Evolutionary conservation across 2,113 vertebrate genomes (phyloP), one percentile per base, ranked within the genome.

Genomic region (Siniperca knerii): DNA sequence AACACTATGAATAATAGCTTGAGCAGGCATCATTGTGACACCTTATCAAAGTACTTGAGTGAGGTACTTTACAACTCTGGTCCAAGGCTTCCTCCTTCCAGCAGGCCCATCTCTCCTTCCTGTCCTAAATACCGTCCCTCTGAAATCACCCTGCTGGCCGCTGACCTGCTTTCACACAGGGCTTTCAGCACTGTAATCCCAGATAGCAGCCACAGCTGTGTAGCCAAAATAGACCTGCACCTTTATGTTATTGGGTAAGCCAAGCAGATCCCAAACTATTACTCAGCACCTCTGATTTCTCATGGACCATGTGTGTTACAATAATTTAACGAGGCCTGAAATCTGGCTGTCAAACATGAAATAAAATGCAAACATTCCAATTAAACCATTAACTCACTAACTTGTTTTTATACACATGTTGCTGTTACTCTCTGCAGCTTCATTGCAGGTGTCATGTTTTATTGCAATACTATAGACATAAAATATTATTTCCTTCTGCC

Each of bases 81-180:
- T 54, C 20, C n/a, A 12, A 72, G 69, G 58, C n/a, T 66, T 61
- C 84, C 72, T 86, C 83, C 35, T 77, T 80, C 11, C 81, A 70
- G 83, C 62, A 73, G 81, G 75, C 75, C 78, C 77, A 58, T 35
- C 68, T 74, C 82, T 62, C 73, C 87, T 86, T 87, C 79, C 77
- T 91, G 92, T 87, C 90, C 90, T 92, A 91, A 93, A 94, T 92
- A 90, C 84, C 82, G 1, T 54, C 0, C 80, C 71, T 89, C 90
- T 89, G 72, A 91, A 93, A 86, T 87, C 90, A 89, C 81, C 61
- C 81, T 55, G 80, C 78, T 86, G 76, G 87, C 90, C 42, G 66
- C 10, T 94, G 94, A 93, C 93, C 94, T 90, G 91, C 90, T 95
- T 95, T 93, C 86, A 93, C 92, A 87, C 92, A 84, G 87, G 76